A percentile compares a stretch with the other conserved stretches of the same genome.
Evolutionary conservation across 2,797 vertebrate genomes (phyloP).

Genomic region (Orestias chungarensis): DNA sequence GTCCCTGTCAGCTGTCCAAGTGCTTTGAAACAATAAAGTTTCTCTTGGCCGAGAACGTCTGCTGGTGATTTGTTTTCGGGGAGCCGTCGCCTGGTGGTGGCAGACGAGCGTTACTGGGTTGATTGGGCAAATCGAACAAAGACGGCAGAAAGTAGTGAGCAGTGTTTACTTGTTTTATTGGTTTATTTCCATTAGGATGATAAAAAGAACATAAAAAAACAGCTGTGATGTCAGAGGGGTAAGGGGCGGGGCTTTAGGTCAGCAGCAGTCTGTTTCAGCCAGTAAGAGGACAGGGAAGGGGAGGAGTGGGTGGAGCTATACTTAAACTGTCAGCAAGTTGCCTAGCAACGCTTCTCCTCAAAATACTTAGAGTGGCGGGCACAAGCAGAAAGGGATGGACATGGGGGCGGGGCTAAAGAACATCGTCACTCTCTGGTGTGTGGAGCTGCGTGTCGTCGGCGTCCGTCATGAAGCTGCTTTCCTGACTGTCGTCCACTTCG

Average conservation of each 20-base stretch:
- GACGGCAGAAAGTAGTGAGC: constrained; percentile 2
- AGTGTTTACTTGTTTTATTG: constrained; percentile 65
- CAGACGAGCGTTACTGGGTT: not conserved
- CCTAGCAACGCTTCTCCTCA: constrained; percentile 45
- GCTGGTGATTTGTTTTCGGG: not conserved
- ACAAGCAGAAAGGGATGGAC: constrained; percentile 23
- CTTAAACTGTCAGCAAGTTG: constrained; percentile 36
- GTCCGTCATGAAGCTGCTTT: constrained; percentile 95
- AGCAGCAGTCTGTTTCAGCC: constrained; percentile 68
- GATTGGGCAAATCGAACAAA: not conserved
- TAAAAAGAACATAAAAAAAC: constrained; percentile 66
- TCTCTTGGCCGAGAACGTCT: constrained; percentile 22
- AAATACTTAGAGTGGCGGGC: constrained; percentile 9
- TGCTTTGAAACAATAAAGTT: constrained; percentile 61
- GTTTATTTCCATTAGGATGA: constrained; percentile 61
- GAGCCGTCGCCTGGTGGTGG: not conserved
- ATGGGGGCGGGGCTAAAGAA: constrained; percentile 82
- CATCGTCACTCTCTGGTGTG: constrained; percentile 94
- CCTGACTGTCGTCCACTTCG: constrained; percentile 86
- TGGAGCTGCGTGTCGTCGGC: constrained; percentile 97
- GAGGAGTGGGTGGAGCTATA: constrained; percentile 25
- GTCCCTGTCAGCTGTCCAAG: constrained; percentile 34
- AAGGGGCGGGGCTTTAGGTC: constrained; percentile 32
- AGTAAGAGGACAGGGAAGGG: constrained; percentile 26
- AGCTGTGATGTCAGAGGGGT: constrained; percentile 48